Base-by-base conservation (phyloP, 2,888 invertebrate genomes). In the Luffia ferchaultella region DNA sequence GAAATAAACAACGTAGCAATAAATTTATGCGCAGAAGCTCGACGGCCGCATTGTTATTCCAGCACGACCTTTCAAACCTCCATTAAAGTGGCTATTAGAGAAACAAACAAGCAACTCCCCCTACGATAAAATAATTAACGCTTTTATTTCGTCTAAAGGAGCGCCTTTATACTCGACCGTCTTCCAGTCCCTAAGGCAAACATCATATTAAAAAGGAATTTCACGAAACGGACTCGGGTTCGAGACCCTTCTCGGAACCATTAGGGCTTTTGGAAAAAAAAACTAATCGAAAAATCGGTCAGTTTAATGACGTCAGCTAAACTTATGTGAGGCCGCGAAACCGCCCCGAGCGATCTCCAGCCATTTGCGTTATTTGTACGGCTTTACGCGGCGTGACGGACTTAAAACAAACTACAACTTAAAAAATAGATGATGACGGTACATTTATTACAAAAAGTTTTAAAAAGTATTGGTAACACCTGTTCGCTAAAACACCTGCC, bases 81-180 rank as follows among this genome's bases (percentile, higher is more conserved):
- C 72, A 79, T 77, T 77, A 79, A 74, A 77, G 73, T 71, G 68
- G 73, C 79, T 76, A 80, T 83, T 82, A 82, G 71, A 79, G 73
- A 82, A 83, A 82, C 83, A 82, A 83, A 82, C 79, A 82, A 78
- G 78, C 63, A 71, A 72, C 76, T 71, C 70, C 69, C 66, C 64
- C 61, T 41, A 67, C 74, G 71, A 78, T 82, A 78, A 78, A 82
- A 80, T 79, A 82, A 83, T 83, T 78, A 80, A 75, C 77, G 72
- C 76, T 73, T 82, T 77, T 72, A 82, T 75, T 76, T 71, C 55
- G 57, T 62, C 70, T 71, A 70, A 67, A n/a, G 48, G n/a, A 46
- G 44, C 16, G 61, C 64, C 67, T 65, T 67, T 64, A 62, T 62
- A 58, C 58, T 58, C 59, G 55, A 57, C 58, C 53, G 58, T 60